A percentile compares a stretch with the other conserved stretches of the same genome.
These are phyloP conservation scores for Rhea pennata DNA, from an alignment of 2,113 vertebrate species.

Conservation along the genomic window DNA sequence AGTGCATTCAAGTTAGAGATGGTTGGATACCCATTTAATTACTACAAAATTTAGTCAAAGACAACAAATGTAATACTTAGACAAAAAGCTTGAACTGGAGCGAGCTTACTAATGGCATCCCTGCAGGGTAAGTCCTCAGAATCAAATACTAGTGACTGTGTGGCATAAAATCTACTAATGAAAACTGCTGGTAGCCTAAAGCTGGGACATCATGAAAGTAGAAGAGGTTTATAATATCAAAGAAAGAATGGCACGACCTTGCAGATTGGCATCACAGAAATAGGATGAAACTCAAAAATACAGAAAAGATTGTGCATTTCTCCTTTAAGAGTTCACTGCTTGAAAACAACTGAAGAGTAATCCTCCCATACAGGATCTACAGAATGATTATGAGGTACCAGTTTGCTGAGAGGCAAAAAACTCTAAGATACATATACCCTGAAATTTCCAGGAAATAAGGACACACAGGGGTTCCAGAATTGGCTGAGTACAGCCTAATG, in stretches of 20 bases:
- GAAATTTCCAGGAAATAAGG: neutral
- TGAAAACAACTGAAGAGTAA: neutral
- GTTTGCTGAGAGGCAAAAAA: neutral
- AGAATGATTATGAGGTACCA: neutral
- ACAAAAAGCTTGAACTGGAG: neutral
- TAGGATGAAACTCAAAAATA: neutral
- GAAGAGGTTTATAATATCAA: neutral
- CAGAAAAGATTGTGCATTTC: neutral
- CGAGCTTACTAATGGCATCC: neutral
- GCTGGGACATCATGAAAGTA: neutral
- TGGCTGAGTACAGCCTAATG: neutral
- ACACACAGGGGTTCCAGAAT: neutral
- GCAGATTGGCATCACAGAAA: neutral
- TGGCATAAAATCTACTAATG: fast-evolving
- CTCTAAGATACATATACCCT: neutral
- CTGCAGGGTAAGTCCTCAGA: neutral
- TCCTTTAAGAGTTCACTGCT: neutral
- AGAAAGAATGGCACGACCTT: neutral
- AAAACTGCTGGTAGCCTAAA: neutral
- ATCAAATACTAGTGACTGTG: fast-evolving
- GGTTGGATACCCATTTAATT: neutral
- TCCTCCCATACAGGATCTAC: neutral
- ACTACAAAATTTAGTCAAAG: neutral
- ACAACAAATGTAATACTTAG: neutral
- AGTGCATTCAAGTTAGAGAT: neutral